Evolutionary conservation across 2,797 vertebrate species (phyloP).

Genomic region (Anguilla anguilla): DNA sequence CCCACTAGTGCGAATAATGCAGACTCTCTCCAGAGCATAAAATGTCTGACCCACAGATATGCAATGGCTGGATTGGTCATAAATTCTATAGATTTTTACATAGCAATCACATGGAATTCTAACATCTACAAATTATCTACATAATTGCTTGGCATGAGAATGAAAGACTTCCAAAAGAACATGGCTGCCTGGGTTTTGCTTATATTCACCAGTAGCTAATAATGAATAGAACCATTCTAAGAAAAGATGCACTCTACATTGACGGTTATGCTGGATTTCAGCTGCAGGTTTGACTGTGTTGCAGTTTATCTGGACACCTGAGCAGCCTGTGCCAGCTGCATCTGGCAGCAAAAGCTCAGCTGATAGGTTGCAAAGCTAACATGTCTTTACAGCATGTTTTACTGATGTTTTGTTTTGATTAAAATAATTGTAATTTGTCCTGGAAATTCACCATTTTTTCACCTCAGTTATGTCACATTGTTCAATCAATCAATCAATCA

Average conservation of each 20-base stretch:
- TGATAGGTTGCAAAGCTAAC: too few relatives aligned
- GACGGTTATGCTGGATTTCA: too few relatives aligned
- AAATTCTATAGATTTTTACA: neutral
- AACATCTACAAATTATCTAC: neutral
- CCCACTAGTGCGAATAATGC: neutral
- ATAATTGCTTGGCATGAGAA: neutral
- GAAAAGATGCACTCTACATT: neutral
- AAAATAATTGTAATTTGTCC: too few relatives aligned
- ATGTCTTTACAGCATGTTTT: too few relatives aligned
- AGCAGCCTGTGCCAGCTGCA: too few relatives aligned
- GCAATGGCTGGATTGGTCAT: neutral
- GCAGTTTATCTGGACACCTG: neutral
- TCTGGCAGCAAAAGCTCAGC: too few relatives aligned
- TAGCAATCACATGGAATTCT: neutral
- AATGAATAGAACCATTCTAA: constrained; percentile 3
- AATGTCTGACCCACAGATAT: neutral
- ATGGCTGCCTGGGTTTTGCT: neutral
- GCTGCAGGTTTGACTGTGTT: too few relatives aligned
- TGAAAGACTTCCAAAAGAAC: neutral
- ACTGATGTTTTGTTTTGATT: too few relatives aligned
- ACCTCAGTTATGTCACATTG: too few relatives aligned
- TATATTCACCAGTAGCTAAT: neutral
- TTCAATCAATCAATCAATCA: too few relatives aligned
- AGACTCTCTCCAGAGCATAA: neutral
- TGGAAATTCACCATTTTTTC: too few relatives aligned